A percentile compares a stretch with the other conserved stretches of the same genome.
phyloP scores from a whole-genome alignment of 2,797 vertebrate genomes.

The Calcarius lapponicus region DNA sequence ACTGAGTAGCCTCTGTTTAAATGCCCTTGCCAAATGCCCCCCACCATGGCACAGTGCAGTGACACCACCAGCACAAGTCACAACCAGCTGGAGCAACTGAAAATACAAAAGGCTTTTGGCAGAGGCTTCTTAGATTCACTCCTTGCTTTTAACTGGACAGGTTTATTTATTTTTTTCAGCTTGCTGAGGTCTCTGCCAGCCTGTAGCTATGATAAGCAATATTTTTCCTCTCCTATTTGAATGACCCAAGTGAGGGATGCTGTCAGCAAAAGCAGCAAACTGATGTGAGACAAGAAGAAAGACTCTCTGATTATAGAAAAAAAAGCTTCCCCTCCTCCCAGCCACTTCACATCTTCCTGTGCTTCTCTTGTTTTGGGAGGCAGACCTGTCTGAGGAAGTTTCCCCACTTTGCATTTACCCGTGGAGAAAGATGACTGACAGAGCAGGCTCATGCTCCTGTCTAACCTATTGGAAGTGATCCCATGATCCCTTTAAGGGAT shows the following conservation, averaged over 20 bases:
- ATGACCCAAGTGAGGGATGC: not conserved
- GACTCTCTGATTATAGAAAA: not conserved
- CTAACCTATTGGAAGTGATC: not conserved
- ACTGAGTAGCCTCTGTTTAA: rapidly evolving
- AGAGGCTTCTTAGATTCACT: not conserved
- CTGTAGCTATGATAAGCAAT: not conserved
- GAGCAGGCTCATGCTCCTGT: not conserved
- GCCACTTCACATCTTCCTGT: not conserved
- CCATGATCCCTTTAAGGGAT: not conserved
- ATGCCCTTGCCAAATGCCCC: not conserved
- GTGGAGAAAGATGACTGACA: not conserved
- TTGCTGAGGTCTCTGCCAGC: not conserved
- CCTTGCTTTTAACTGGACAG: not conserved
- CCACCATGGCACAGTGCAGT: rapidly evolving
- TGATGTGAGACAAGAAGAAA: not conserved
- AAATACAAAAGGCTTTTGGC: not conserved
- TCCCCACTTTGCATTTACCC: not conserved
- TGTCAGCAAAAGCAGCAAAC: not conserved
- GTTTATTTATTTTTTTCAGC: not conserved
- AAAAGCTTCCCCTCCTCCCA: not conserved
- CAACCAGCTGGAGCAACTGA: not conserved
- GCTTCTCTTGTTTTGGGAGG: not conserved
- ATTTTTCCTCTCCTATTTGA: not conserved
- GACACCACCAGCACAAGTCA: not conserved
- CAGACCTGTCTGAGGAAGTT: not conserved